Evolutionary conservation across 2,113 vertebrate genomes (phyloP), one percentile per base, ranked within the genome.

Genomic region (Scopus umbretta): DNA sequence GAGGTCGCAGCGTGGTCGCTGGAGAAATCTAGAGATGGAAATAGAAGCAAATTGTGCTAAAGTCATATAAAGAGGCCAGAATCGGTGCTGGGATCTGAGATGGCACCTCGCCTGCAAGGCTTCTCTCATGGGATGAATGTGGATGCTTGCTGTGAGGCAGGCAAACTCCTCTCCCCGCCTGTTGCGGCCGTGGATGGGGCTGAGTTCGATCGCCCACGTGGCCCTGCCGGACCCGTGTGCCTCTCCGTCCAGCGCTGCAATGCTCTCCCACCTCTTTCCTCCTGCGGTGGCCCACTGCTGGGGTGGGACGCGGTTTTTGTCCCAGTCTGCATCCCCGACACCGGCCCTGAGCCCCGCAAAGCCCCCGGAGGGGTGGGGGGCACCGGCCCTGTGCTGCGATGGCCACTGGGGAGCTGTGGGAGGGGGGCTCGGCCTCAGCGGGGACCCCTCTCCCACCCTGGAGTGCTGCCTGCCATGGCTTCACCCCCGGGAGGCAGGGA

Each of bases 51-150:
- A 17, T 29, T 14, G 67, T 9, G 34, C 59, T 26, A 4, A 45
- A 38, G 15, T 16, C 36, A 1, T 1, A 22, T 10, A 20, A 17
- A 27, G 58, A 55, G 36, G 32, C 22, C 19, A 5, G 58, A 49
- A n/a, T 11, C 3, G 2, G 50, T 27, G 61, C 22, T 2, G 19
- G 11, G 50, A 12, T 23, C 74, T 5, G 71, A 40, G 61, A 6
- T 9, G 5, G 40, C 25, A 14, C 55, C 15, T 53, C 3, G 0
- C 73, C 45, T 7, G 26, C 0, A 7, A 16, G 42, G 4, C 29
- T 22, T 6, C 30, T 52, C 43, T 8, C 8, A 1, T 2, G 70
- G 70, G 70, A 9, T 14, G 21, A 7, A 13, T 9, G 1, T 1
- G 4, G 36, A 8, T 29, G 23, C 4, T 27, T 8, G 43, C 80